These are phyloP conservation scores for Phyllostomus discolor DNA, from an alignment of 2,113 vertebrate species.

Conservation along the genomic window DNA sequence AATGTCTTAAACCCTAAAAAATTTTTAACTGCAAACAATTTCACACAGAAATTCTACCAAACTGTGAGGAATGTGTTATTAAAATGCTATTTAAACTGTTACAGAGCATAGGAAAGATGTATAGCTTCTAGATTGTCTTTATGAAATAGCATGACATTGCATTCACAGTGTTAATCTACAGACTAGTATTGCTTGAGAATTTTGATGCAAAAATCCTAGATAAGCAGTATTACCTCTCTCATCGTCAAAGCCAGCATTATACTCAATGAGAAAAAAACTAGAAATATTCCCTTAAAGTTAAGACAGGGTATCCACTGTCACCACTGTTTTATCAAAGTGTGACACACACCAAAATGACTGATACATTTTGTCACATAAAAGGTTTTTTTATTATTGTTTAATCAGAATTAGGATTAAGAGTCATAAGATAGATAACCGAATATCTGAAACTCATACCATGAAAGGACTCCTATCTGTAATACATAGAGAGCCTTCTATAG, in stretches of 20 bases:
- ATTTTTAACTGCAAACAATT: neutral
- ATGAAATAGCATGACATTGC: neutral
- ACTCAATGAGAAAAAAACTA: neutral
- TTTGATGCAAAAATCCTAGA: neutral
- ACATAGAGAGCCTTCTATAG: neutral
- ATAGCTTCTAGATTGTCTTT: neutral
- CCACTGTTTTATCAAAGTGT: constrained; percentile 13
- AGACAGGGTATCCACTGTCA: neutral
- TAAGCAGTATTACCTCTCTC: neutral
- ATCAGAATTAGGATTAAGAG: constrained; percentile 1
- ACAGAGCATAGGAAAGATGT: neutral
- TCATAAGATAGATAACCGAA: neutral
- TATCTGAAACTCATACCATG: neutral
- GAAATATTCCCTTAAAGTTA: neutral
- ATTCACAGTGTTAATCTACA: neutral
- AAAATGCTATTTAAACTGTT: neutral
- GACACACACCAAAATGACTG: neutral
- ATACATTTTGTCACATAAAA: neutral
- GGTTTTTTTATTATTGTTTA: neutral
- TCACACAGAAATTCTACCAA: neutral
- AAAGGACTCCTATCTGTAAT: neutral
- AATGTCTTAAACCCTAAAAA: neutral
- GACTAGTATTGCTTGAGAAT: neutral
- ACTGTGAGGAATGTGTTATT: neutral
- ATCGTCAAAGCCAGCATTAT: neutral